Evolutionary conservation across 2,113 vertebrate species (phyloP).

Genomic region (Otus sunia): DNA sequence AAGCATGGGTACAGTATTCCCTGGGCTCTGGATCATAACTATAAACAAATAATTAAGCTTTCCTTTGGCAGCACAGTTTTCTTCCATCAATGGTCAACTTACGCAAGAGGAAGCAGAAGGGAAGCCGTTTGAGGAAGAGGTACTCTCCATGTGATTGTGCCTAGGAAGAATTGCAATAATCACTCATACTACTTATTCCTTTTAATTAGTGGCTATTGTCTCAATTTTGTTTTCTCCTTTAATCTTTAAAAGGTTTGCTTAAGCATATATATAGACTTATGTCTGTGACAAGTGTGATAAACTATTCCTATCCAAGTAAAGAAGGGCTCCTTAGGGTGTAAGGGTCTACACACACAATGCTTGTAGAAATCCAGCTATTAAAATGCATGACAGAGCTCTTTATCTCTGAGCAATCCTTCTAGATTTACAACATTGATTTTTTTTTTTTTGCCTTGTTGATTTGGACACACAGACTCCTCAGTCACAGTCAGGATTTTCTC

Average conservation of each 20-base stretch:
- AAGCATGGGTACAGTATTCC: neutral
- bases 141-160: neutral
- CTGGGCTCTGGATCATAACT: neutral
- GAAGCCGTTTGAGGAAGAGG: neutral
- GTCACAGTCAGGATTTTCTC: neutral
- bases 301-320: neutral
- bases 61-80: neutral
- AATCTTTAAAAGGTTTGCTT: neutral
- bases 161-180: neutral
- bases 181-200: neutral
- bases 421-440: neutral
- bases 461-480: neutral
- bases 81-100: neutral
- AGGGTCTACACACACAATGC: neutral
- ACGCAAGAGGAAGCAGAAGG: fast-evolving
- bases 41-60: neutral
- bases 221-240: neutral
- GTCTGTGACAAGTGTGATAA: neutral
- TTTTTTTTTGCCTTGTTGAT: neutral
- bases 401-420: neutral
- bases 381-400: neutral
- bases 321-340: neutral
- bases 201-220: neutral
- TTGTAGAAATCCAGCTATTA: neutral
- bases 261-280: neutral